Conservation (phyloP, 2,888 invertebrate species). For the Gnatocerus cornutus region DNA sequence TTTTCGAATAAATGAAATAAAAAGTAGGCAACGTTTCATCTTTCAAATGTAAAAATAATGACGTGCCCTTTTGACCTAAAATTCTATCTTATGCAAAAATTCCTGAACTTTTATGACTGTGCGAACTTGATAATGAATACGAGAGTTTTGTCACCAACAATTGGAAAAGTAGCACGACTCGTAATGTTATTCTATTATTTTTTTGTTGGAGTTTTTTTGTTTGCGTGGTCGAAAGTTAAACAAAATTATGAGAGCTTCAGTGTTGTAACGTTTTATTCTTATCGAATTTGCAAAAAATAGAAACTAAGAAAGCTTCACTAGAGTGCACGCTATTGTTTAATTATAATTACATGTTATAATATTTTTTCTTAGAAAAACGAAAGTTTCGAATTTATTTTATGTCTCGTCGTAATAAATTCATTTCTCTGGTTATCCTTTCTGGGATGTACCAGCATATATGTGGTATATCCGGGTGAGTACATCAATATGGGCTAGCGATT, state of each 20-base stretch:
- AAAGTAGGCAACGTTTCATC: constrained; percentile 43
- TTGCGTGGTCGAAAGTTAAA: constrained; percentile 7
- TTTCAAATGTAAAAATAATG: background rate
- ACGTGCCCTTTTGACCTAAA: too few relatives aligned
- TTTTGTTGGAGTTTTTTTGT: background rate
- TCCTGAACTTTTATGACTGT: background rate
- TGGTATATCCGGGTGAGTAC: constrained; percentile 29
- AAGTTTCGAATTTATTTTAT: background rate
- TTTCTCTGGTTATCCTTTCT: constrained; percentile 1
- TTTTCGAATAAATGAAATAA: constrained; percentile 20
- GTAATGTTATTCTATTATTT: constrained; percentile 2
- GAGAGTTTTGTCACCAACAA: background rate
- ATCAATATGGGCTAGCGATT: constrained; percentile 32
- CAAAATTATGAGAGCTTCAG: constrained; percentile 16
- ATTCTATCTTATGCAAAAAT: background rate
- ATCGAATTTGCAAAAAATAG: background rate
- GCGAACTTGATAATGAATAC: background rate
- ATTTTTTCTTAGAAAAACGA: background rate
- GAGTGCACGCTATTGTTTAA: background rate
- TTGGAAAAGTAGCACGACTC: background rate
- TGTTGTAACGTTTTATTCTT: background rate
- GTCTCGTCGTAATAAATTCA: background rate
- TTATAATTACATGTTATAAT: too few relatives aligned
- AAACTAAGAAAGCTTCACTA: background rate
- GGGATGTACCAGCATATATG: constrained; percentile 10